Evolutionary conservation across 2,888 invertebrate species (phyloP).

Genomic region (Aproaerema taeniolella): DNA sequence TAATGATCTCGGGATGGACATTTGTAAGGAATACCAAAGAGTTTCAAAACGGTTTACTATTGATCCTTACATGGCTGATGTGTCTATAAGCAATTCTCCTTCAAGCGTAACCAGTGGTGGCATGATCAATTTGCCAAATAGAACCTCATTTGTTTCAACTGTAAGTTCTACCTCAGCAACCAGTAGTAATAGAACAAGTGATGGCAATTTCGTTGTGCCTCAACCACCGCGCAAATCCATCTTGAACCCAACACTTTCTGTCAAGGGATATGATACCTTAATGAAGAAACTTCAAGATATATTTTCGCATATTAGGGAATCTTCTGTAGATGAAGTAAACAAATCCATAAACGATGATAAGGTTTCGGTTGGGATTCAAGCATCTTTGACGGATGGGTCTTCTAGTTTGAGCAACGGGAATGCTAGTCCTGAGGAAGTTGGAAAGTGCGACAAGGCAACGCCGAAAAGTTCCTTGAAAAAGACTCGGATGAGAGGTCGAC

Average conservation of each 20-base stretch:
- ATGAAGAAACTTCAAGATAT: constrained; percentile 65
- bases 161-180: constrained; percentile 57
- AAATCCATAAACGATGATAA: constrained; percentile 54
- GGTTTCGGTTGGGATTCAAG: constrained; percentile 60
- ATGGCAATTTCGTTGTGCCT: constrained; percentile 68
- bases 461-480: constrained; percentile 75
- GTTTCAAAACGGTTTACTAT: constrained; percentile 65
- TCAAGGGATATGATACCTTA: constrained; percentile 63
- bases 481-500: constrained; percentile 57
- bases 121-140: constrained; percentile 59
- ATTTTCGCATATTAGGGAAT: constrained; percentile 56
- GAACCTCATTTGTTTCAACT: constrained; percentile 63
- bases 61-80: constrained; percentile 65
- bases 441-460: constrained; percentile 59
- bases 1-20: constrained; percentile 64
- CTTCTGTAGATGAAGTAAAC: constrained; percentile 45
- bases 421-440: constrained; percentile 62
- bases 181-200: constrained; percentile 60
- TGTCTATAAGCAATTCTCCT: constrained; percentile 61
- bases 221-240: constrained; percentile 66
- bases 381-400: constrained; percentile 44
- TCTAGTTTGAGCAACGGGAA: constrained; percentile 52
- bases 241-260: constrained; percentile 50
- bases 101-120: constrained; percentile 69
- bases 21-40: constrained; percentile 68